These are phyloP conservation scores for Tychaedon coryphoeus DNA, from an alignment of 2,113 vertebrate genomes.

Conservation along the genomic window DNA sequence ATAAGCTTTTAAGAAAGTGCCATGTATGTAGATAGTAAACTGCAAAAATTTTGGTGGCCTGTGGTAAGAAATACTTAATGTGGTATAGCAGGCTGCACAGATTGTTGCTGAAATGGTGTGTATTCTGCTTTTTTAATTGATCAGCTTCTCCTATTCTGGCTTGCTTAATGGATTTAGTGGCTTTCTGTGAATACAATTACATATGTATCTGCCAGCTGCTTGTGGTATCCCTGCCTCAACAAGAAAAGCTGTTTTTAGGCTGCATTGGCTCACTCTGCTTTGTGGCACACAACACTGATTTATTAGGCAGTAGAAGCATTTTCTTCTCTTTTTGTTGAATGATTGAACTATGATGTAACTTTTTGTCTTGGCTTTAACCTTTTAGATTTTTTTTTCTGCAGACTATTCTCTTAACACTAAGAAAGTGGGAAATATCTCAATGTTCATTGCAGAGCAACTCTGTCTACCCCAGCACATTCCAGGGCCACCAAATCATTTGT, in stretches of 20 bases:
- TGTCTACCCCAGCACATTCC: slow-evolving; percentile 75
- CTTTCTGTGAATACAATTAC: slow-evolving; percentile 72
- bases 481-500: slow-evolving; percentile 75
- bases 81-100: not conserved
- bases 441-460: slow-evolving; percentile 59
- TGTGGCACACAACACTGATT: slow-evolving; percentile 63
- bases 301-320: slow-evolving; percentile 68
- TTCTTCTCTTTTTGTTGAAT: slow-evolving; percentile 62
- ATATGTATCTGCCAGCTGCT: slow-evolving; percentile 68
- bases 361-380: slow-evolving; percentile 66
- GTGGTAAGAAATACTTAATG: not conserved
- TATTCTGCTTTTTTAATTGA: slow-evolving; percentile 26
- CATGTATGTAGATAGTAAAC: not conserved
- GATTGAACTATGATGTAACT: slow-evolving; percentile 77
- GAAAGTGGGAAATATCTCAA: slow-evolving; percentile 46
- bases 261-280: slow-evolving; percentile 65
- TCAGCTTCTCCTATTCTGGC: not conserved
- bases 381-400: slow-evolving; percentile 15
- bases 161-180: slow-evolving; percentile 35
- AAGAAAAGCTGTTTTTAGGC: slow-evolving; percentile 60
- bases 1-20: not conserved
- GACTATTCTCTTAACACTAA: slow-evolving; percentile 46
- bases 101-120: not conserved
- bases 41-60: not conserved
- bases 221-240: slow-evolving; percentile 74